Base-by-base conservation (phyloP, 1,140 invertebrate genomes). In the Drosophila busckii region DNA sequence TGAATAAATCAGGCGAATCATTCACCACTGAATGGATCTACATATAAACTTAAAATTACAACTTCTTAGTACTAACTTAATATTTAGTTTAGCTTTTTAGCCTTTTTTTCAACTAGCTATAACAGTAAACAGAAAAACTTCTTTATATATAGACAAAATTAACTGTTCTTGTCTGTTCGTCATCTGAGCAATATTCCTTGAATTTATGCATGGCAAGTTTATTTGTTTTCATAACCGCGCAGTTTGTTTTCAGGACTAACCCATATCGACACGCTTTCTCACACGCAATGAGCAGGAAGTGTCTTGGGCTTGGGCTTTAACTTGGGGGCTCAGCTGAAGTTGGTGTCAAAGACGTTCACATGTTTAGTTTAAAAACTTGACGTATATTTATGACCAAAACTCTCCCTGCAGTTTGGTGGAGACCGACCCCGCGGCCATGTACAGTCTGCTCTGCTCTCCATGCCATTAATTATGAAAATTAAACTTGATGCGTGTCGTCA, bases 401-500 rank as follows among this genome's bases (percentile, higher is more conserved):
- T 42, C 37, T 59, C 41, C 32, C 31, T 15, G 23, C 35, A n/a
- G n/a, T n/a, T n/a, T n/a, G n/a, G n/a, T n/a, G n/a, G n/a, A n/a
- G n/a, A 17, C 26, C 10, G 38, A 9, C 25, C 58, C 44, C 26
- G 26, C 38, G 26, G 41, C 50, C 58, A 23, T 28, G 12, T 41
- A 35, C 49, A 61, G 35, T 37, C 34, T 52, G n/a, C n/a, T n/a
- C n/a, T n/a, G n/a, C n/a, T n/a, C 45, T 49, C 34, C 31, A 62
- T 76, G 61, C 58, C 75, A 73, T 78, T 78, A 78, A 78, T 78
- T 78, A 78, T 69, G 54, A 70, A 73, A 78, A 78, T 80, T 82
- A 50, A 65, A 78, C 49, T 68, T 80, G 73, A 80, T 78, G 68
- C 73, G 75, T 71, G 73, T 80, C 68, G 58, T 46, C 56, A 38